These are phyloP conservation scores for Aphodius sticticus DNA, from an alignment of 2,888 invertebrate species.

Conservation along the genomic window DNA sequence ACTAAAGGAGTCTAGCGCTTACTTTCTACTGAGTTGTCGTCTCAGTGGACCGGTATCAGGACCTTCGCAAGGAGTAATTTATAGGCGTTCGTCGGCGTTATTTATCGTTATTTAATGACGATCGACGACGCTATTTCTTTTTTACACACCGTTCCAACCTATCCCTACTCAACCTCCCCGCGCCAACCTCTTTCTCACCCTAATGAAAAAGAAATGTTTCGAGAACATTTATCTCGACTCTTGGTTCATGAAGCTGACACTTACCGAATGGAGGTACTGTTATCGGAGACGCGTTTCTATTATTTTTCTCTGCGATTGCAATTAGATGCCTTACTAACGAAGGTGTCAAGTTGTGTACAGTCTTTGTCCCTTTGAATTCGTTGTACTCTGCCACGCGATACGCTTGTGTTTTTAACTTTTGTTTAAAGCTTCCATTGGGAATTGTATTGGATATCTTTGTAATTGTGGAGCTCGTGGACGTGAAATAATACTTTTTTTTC, in stretches of 20 bases:
- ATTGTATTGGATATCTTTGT: neutral
- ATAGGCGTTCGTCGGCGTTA: neutral
- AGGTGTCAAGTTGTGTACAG: neutral
- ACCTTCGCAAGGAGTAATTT: slow-evolving; percentile 4
- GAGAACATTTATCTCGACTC: neutral
- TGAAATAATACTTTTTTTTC: neutral
- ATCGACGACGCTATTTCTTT: slow-evolving; percentile 4
- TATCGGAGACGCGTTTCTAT: neutral
- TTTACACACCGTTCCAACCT: neutral
- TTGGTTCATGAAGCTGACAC: neutral
- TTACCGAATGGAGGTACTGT: neutral
- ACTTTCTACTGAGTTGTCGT: neutral
- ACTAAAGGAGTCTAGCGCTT: neutral
- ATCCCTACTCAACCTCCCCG: neutral
- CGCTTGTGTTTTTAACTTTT: neutral
- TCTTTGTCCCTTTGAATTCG: neutral
- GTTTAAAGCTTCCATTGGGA: neutral
- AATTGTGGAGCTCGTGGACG: neutral
- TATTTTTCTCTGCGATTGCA: neutral
- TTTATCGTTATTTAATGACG: slow-evolving; percentile 4
- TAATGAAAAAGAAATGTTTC: neutral
- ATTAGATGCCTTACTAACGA: neutral
- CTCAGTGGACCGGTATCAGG: neutral
- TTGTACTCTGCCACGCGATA: neutral
- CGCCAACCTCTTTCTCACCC: neutral